Evolutionary conservation across 2,113 vertebrate species (phyloP).

Genomic region (Grus americana): DNA sequence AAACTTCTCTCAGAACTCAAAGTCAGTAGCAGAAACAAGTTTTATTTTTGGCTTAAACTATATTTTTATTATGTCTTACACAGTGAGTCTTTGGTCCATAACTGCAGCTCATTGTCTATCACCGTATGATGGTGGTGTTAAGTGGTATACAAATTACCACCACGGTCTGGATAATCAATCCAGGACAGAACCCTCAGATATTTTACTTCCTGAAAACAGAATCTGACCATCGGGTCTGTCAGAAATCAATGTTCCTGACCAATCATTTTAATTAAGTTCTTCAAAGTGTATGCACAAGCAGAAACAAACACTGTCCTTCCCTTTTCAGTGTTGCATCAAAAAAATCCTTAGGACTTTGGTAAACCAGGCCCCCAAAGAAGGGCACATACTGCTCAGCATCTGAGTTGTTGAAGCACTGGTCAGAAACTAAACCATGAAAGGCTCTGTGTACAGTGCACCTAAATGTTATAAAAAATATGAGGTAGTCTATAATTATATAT

Average conservation of each 20-base stretch:
- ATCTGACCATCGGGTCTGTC: background rate
- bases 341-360: background rate
- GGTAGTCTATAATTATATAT: background rate
- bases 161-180: accelerated
- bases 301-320: background rate
- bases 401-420: background rate
- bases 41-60: background rate
- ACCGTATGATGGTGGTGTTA: background rate
- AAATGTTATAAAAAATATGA: background rate
- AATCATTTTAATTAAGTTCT: background rate
- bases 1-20: background rate
- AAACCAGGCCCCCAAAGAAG: background rate
- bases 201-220: background rate
- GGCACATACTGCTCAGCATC: background rate
- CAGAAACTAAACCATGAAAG: background rate
- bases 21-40: background rate
- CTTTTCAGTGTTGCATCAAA: background rate
- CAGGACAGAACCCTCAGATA: background rate
- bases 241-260: background rate
- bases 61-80: background rate
- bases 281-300: background rate
- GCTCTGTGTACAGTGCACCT: background rate
- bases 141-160: background rate
- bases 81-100: background rate
- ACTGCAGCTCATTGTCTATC: background rate